Evolutionary conservation across 2,797 vertebrate species (phyloP).

Genomic region (Gadopsis marmoratus): DNA sequence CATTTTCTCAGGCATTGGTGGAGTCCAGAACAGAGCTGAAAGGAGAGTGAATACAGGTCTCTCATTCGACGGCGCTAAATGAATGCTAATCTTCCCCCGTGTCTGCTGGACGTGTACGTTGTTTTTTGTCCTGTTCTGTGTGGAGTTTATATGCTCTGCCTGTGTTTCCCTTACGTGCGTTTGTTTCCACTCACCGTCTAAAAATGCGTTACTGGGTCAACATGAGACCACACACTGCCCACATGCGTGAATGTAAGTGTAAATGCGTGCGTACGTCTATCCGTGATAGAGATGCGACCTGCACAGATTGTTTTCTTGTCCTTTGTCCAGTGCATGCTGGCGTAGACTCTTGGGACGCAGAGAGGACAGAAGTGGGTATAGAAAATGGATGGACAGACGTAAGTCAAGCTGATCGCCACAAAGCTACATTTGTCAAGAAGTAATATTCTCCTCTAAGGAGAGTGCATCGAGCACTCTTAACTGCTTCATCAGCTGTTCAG

Average conservation of each 20-base stretch:
- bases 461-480: constrained; percentile 26
- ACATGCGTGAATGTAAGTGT: neutral
- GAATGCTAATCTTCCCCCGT: neutral
- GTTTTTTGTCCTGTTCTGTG: neutral
- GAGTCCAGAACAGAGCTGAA: neutral
- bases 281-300: neutral
- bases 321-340: constrained; percentile 4
- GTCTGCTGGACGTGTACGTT: neutral
- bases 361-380: constrained; percentile 4
- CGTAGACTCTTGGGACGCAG: constrained; percentile 13
- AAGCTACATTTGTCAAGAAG: constrained; percentile 38
- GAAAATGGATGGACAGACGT: constrained; percentile 24
- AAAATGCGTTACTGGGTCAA: neutral
- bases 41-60: neutral
- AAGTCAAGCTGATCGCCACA: constrained; percentile 17
- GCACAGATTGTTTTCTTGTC: constrained; percentile 4
- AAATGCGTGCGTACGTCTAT: neutral
- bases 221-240: neutral
- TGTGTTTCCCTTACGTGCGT: neutral
- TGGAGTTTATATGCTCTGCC: neutral
- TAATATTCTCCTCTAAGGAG: constrained; percentile 10
- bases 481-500: constrained; percentile 49
- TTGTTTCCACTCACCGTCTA: neutral
- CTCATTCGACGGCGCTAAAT: neutral
- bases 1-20: neutral